Evolutionary conservation across 2,797 vertebrate genomes (phyloP).

Genomic region (Channallabes apus): DNA sequence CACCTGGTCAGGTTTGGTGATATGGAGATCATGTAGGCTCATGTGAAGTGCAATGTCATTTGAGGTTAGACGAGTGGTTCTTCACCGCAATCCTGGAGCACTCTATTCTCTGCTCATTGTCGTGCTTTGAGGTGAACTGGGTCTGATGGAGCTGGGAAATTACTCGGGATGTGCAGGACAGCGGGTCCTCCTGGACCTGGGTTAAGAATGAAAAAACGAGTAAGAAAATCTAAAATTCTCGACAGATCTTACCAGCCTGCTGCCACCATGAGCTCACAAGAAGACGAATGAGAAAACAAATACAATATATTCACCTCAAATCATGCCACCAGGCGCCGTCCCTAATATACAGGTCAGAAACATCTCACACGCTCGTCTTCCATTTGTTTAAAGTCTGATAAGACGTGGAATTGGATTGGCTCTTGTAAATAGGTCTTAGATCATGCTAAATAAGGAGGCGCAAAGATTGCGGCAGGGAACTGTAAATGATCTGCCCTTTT

Average conservation of each 20-base stretch:
- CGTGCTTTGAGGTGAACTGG: too few species aligned
- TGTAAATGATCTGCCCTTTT: slow-evolving; percentile 24
- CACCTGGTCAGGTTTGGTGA: not conserved
- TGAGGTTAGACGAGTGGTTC: not conserved
- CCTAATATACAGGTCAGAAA: not conserved
- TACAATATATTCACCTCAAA: not conserved
- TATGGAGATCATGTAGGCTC: not conserved
- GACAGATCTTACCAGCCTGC: not conserved
- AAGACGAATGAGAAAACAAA: not conserved
- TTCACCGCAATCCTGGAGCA: too few species aligned
- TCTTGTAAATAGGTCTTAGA: slow-evolving; percentile 14
- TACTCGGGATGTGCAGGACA: too few species aligned
- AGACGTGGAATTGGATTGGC: not conserved
- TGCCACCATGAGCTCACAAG: not conserved
- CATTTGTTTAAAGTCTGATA: not conserved
- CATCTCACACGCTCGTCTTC: slow-evolving; percentile 1
- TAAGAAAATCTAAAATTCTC: not conserved
- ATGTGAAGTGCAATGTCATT: not conserved
- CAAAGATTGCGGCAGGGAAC: not conserved
- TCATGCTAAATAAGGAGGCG: slow-evolving; percentile 27
- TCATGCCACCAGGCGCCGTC: not conserved
- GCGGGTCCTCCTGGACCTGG: too few species aligned
- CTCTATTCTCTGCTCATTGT: too few species aligned
- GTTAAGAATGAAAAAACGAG: too few species aligned
- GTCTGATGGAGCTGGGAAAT: too few species aligned